phyloP scores from a whole-genome alignment of 2,888 invertebrate genomes.

The Tortricodes alternella region DNA sequence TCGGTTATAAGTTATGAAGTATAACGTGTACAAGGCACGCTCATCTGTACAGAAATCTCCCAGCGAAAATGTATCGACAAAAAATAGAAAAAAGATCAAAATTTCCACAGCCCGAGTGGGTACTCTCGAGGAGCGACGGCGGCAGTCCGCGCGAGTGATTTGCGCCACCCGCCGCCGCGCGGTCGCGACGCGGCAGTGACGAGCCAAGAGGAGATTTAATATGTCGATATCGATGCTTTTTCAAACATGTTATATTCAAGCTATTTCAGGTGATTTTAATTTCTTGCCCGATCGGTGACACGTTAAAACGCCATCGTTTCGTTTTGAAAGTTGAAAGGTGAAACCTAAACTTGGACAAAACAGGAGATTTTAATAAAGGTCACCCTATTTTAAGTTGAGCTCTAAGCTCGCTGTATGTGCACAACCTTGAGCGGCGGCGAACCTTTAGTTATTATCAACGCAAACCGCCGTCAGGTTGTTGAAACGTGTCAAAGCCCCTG shows the following conservation, averaged over 20 bases:
- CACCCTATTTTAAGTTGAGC: neutral
- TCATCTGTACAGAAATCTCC: slow-evolving; percentile 1
- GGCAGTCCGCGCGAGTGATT: slow-evolving; percentile 82
- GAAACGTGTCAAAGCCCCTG: slow-evolving; percentile 42
- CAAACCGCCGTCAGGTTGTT: slow-evolving; percentile 28
- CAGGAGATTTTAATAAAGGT: neutral
- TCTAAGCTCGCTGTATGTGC: neutral
- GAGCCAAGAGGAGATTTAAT: slow-evolving; percentile 37
- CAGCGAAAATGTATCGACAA: slow-evolving; percentile 20
- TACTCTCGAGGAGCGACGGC: slow-evolving; percentile 63
- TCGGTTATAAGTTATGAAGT: neutral
- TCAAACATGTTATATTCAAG: neutral
- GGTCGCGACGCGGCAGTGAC: slow-evolving; percentile 73
- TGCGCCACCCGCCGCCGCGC: slow-evolving; percentile 75
- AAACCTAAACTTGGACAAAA: too few species aligned
- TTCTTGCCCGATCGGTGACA: too few species aligned
- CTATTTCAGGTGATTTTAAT: too few species aligned
- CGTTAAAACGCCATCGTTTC: neutral
- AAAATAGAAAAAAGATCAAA: slow-evolving; percentile 47
- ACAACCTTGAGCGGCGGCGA: slow-evolving; percentile 14
- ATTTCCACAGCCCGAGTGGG: slow-evolving; percentile 56
- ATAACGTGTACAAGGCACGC: neutral
- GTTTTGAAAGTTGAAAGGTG: neutral
- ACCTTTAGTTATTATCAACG: slow-evolving; percentile 13
- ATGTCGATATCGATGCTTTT: slow-evolving; percentile 51